Percentiles rank a stretch among this genome's conserved stretches.
Conservation (phyloP, 1,140 invertebrate genomes). For the Polypedilum pembai region DNA sequence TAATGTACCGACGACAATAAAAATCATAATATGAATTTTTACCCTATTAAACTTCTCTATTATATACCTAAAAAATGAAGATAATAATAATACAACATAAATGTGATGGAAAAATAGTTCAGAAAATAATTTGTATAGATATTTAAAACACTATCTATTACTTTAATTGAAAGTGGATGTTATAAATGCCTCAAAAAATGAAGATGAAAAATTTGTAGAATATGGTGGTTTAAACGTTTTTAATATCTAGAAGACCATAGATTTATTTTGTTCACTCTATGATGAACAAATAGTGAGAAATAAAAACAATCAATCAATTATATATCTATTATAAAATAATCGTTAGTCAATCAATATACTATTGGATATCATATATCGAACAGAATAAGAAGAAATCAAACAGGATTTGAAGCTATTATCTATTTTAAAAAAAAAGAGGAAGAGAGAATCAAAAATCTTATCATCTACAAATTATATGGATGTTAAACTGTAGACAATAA, state of each 20-base stretch:
- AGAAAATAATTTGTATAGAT: conserved; percentile 12
- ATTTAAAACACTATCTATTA: neutral
- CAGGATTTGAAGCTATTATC: neutral
- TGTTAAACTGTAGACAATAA: neutral
- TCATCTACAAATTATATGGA: neutral
- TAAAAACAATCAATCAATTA: conserved; percentile 8
- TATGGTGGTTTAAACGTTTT: neutral
- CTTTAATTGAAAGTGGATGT: neutral
- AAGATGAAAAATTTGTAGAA: neutral
- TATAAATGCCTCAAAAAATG: conserved; percentile 1
- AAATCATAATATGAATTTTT: too few relatives aligned
- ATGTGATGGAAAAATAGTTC: conserved; percentile 16
- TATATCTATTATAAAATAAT: conserved; percentile 14
- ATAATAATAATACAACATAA: neutral
- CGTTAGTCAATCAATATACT: neutral
- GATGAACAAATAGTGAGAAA: neutral
- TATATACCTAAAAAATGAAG: too few relatives aligned
- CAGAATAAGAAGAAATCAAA: neutral
- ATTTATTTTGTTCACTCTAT: neutral
- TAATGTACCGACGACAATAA: too few relatives aligned
- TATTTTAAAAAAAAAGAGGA: too few relatives aligned
- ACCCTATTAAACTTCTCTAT: too few relatives aligned
- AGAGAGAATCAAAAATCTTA: neutral
- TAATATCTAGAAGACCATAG: neutral
- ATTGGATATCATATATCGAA: neutral